A percentile compares a stretch with the other conserved stretches of the same genome.
These are phyloP conservation scores for Petrocephalus zakoni DNA, from an alignment of 2,113 vertebrate species.

Conservation along the genomic window DNA sequence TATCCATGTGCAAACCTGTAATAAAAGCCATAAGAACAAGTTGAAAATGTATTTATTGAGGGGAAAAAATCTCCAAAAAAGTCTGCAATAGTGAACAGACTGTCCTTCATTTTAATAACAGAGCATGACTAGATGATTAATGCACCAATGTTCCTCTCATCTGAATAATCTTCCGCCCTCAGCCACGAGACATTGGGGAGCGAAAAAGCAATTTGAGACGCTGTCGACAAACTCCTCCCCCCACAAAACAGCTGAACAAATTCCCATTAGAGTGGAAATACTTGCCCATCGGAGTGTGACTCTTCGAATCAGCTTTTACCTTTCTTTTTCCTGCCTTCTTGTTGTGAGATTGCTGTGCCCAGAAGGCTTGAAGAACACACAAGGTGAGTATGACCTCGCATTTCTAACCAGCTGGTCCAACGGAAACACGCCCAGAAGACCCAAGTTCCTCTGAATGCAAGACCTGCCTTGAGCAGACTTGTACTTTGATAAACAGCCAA, in stretches of 20 bases:
- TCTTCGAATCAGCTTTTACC: background rate
- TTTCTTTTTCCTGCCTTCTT: background rate
- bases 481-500: background rate
- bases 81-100: background rate
- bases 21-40: background rate
- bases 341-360: background rate
- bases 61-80: background rate
- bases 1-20: background rate
- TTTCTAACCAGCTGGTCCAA: background rate
- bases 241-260: background rate
- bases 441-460: background rate
- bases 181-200: background rate
- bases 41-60: background rate
- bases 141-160: conserved; percentile 7
- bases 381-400: background rate
- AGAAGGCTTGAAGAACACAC: background rate
- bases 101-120: background rate
- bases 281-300: background rate
- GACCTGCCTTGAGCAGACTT: background rate
- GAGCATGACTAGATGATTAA: background rate
- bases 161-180: background rate
- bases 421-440: background rate
- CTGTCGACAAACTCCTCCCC: background rate
- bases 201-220: conserved; percentile 2
- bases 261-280: background rate